These are phyloP conservation scores for Palythoa heliodiscus DNA, from an alignment of 92 coral and sea anemone genomes.

Conservation along the genomic window DNA sequence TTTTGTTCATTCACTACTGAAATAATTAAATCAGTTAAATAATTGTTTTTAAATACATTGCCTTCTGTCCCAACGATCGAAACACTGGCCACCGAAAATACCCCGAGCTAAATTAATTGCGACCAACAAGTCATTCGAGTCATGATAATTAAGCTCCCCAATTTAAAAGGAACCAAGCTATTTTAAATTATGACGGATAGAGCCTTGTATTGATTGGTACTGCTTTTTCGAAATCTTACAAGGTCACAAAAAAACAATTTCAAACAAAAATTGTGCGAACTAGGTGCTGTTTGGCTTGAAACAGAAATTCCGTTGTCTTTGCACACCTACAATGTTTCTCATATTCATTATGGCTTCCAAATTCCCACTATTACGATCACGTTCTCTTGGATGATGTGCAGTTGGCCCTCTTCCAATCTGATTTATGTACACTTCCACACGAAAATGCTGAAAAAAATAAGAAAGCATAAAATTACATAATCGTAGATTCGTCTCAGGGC, in stretches of 20 bases:
- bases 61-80: neutral
- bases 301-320: too few species aligned
- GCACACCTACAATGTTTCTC: neutral
- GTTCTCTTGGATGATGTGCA: neutral
- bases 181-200: too few species aligned
- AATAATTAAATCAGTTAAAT: neutral
- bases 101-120: neutral
- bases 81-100: neutral
- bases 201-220: too few species aligned
- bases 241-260: too few species aligned
- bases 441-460: constrained; percentile 61
- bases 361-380: constrained; percentile 32
- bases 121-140: neutral
- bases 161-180: neutral
- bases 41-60: neutral
- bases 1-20: neutral
- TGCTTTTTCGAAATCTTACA: too few species aligned
- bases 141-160: neutral
- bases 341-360: neutral
- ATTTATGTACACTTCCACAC: constrained; percentile 80
- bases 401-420: neutral
- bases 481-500: neutral
- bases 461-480: neutral
- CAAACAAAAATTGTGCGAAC: too few species aligned
- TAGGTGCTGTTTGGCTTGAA: too few species aligned